Base-by-base conservation (phyloP, 2,888 invertebrate species). In the Camptogramma bilineatum region DNA sequence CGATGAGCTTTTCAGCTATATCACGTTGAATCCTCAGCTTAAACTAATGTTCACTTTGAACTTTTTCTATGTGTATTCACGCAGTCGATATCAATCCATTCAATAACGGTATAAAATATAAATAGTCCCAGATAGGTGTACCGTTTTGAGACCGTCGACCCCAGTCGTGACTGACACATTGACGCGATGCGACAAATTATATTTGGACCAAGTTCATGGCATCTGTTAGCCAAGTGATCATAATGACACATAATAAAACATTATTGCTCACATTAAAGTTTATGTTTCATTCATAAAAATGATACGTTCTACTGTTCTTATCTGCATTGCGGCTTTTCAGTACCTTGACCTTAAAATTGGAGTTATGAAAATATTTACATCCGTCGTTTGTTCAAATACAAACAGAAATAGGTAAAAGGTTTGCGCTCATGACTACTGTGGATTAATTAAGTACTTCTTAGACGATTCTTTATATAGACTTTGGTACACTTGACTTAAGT, bases 101-200 rank as follows among this genome's bases (percentile, higher is more conserved):
- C 28, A 28, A 8, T 28, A 28, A n/a, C n/a, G n/a, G n/a, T n/a
- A n/a, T n/a, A n/a, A 17, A 21, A 58, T 52, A 63, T 69, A 64
- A 62, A 71, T 62, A 58, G 61, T 60, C 52, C 64, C 72, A 73
- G 74, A 70, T 69, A 74, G 71, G 64, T 56, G 66, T 73, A 72
- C 82, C 78, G 82, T 83, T 84, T 80, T 18, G 44, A 76, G 84
- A 74, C 73, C 86, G 75, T 79, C 78, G 81, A 84, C 82, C 84
- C 72, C 62, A 16, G 63, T 83, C 86, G 86, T 86, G 86, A 84
- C 77, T 78, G 73, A 69, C 78, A 71, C 67, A 72, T 84, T 86
- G 73, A 64, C 68, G 55, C 76, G 62, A 52, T 73, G 70, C 70
- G 75, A 77, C 78, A 79, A 75, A 66, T 76, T 68, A 63, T 63